Evolutionary conservation across 2,797 vertebrate species (phyloP).

Genomic region (Crocidura indochinensis): DNA sequence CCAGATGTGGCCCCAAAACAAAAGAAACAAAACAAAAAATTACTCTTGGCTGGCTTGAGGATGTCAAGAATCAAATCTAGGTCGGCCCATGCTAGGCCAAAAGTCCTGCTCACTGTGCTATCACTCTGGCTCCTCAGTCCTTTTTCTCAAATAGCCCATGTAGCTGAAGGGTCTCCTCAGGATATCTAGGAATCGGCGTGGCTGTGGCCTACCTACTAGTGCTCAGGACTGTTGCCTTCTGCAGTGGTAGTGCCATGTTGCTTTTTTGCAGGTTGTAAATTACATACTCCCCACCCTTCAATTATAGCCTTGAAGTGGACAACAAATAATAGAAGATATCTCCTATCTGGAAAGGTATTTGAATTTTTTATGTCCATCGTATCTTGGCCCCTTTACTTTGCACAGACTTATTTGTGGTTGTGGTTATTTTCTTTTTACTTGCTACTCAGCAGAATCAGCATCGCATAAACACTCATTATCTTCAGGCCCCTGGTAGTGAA

Average conservation of each 20-base stretch:
- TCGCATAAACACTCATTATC: conserved; percentile 68
- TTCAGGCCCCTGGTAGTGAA: conserved; percentile 56
- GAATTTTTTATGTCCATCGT: conserved; percentile 45
- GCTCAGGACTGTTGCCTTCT: neutral
- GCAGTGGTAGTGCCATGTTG: conserved; percentile 1
- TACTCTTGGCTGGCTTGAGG: no score
- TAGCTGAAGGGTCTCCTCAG: neutral
- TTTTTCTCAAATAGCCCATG: no score
- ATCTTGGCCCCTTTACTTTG: conserved; percentile 47
- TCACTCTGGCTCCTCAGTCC: no score
- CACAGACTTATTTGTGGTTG: conserved; percentile 66
- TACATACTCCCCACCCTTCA: neutral
- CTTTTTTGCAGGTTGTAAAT: conserved; percentile 33
- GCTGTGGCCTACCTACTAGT: neutral
- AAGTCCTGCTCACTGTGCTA: no score
- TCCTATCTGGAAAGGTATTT: conserved; percentile 13
- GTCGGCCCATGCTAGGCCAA: no score
- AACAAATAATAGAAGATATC: neutral
- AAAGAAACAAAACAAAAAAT: no score
- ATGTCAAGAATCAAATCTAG: no score
- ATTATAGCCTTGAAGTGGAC: neutral
- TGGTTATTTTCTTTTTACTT: conserved; percentile 78
- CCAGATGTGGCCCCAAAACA: no score
- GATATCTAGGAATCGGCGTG: neutral
- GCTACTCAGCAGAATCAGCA: conserved; percentile 58